Evolutionary conservation across 2,113 vertebrate genomes (phyloP).

Genomic region (Bambusicola thoracicus): DNA sequence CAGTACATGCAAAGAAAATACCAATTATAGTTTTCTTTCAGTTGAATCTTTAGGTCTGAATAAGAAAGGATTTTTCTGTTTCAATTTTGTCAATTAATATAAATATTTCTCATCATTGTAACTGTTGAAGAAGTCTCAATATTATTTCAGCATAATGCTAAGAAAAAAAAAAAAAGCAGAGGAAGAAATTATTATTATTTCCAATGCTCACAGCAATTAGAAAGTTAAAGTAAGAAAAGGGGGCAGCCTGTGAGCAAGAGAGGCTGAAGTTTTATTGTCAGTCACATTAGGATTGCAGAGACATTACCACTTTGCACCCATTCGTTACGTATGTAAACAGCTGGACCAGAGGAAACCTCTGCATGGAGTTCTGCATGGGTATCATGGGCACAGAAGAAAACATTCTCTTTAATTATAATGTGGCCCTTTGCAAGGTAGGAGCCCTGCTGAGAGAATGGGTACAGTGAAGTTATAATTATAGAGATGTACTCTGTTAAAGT

Average conservation of each 20-base stretch:
- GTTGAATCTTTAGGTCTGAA: not conserved
- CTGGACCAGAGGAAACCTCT: not conserved
- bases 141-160: not conserved
- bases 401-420: conserved; percentile 15
- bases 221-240: not conserved
- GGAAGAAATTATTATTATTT: not conserved
- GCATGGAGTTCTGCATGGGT: not conserved
- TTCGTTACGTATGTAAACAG: not conserved
- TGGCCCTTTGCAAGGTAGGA: not conserved
- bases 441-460: not conserved
- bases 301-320: not conserved
- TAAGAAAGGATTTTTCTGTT: not conserved
- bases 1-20: not conserved
- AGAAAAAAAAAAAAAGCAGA: not conserved
- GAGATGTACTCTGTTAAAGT: not conserved
- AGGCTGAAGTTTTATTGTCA: not conserved
- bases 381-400: not conserved
- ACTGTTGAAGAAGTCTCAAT: not conserved
- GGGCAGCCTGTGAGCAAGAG: not conserved
- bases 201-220: not conserved
- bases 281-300: not conserved
- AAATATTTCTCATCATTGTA: not conserved
- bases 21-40: not conserved
- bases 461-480: not conserved
- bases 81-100: not conserved